Conservation (phyloP, 2,888 invertebrate species). For the Drosophila histrio region DNA sequence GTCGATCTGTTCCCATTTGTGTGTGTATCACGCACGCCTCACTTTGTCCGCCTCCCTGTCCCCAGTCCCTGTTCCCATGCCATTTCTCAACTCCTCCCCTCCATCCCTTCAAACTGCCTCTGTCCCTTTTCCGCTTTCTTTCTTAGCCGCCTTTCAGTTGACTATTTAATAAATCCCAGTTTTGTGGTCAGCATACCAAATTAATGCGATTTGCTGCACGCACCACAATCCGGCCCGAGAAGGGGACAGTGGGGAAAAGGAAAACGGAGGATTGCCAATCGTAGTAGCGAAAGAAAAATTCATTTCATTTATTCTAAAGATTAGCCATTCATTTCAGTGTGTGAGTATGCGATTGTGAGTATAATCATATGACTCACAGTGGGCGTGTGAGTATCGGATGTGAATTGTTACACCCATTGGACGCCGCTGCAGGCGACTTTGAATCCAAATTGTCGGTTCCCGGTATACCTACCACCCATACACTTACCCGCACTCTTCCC, state of each 20-base stretch:
- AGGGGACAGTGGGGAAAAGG: neutral
- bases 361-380: neutral
- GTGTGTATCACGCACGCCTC: conserved; percentile 69
- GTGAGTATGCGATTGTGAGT: conserved; percentile 3
- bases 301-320: conserved; percentile 78
- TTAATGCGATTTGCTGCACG: conserved; percentile 74
- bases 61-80: neutral
- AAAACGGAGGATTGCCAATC: conserved; percentile 31
- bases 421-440: conserved; percentile 20
- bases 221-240: conserved; percentile 1
- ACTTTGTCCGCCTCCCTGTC: conserved; percentile 20
- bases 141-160: conserved; percentile 54
- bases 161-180: conserved; percentile 81
- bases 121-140: neutral
- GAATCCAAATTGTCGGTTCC: conserved; percentile 53
- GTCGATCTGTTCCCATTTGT: conserved; percentile 46
- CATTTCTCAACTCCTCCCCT: neutral
- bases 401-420: conserved; percentile 63
- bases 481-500: neutral
- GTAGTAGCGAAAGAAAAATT: conserved; percentile 51
- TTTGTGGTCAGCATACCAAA: conserved; percentile 81
- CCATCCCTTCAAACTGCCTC: neutral
- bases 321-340: conserved; percentile 75
- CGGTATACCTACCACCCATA: neutral
- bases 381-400: conserved; percentile 28